Base-by-base conservation (phyloP, 2,797 vertebrate species). In the Yasuhikotakia modesta region DNA sequence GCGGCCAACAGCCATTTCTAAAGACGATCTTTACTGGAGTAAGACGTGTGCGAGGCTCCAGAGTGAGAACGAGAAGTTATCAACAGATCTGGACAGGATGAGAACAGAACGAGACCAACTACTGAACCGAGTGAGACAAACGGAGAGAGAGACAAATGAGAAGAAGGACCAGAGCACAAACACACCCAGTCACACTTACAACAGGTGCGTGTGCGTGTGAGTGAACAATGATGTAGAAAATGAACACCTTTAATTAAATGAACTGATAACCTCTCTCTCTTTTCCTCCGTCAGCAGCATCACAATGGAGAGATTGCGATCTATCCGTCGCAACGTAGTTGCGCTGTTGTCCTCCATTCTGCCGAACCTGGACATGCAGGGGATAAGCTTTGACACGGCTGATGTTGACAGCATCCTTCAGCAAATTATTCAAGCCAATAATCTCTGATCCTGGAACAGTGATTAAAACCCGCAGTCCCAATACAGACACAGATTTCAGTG, bases 351-450 rank as follows among this genome's bases (percentile, higher is more conserved):
- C 0, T 91, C 92, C 39, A 91, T 94, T 39, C 86, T 95, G 82
- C 93, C 92, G 61, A 89, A 92, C 64, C 87, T 94, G 89, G 93
- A 95, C 84, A 88, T 95, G 88, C 84, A 90, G 24, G 92, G 91
- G 75, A 92, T 94, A 90, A 92, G 91, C 80, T 85, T 89, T 70
- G 92, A 94, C 68, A 93, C 86, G 0, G 78, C 87, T 3, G 93
- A 94, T 30, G 87, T 95, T 27, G 93, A 94, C 90, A 90, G 87
- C 87, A 93, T 95, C 91, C 90, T 95, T 81, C 92, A 94, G 84
- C 93, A 92, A 81, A 92, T 95, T 83, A 90, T 95, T 81, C 92
- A 95, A 80, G 93, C 92, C 81, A 94, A 95, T 82, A 85, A 80
- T 68, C 80, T 85, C 35, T 83, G 73, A 81, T 39, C 22, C 32